Percentiles rank a stretch among this genome's conserved stretches.
Evolutionary conservation across 2,113 vertebrate species (phyloP).

Genomic region (Forbesichthys papilliferus): DNA sequence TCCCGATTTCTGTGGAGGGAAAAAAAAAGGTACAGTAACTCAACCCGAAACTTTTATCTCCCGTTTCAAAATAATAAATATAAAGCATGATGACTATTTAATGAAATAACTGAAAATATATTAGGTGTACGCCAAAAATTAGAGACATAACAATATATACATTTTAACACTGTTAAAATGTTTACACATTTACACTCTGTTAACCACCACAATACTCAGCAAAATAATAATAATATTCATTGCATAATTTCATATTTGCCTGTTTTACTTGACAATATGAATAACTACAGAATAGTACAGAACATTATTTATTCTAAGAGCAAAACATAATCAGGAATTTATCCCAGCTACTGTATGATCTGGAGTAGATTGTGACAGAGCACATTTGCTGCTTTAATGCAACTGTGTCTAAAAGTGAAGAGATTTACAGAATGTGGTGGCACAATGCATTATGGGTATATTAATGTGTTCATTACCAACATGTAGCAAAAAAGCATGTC

Average conservation of each 20-base stretch:
- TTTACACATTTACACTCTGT: too few relatives aligned
- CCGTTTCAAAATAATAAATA: background rate
- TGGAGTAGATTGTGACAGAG: background rate
- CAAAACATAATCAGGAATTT: conserved; percentile 8
- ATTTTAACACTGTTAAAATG: too few relatives aligned
- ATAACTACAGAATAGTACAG: too few relatives aligned
- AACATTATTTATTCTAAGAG: too few relatives aligned
- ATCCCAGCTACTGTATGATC: background rate
- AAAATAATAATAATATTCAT: too few relatives aligned
- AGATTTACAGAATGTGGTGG: conserved; percentile 38
- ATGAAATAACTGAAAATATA: background rate
- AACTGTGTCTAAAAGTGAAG: conserved; percentile 58
- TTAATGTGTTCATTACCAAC: background rate
- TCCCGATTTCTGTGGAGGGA: conserved; percentile 83
- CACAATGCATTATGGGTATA: background rate
- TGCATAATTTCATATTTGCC: too few relatives aligned
- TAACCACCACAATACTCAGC: too few relatives aligned
- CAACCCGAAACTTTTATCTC: background rate
- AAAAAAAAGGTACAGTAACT: background rate
- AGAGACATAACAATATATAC: too few relatives aligned
- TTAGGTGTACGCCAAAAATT: background rate
- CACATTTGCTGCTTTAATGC: background rate
- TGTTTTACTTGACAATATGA: too few relatives aligned
- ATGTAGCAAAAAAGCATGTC: conserved; percentile 41
- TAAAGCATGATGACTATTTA: background rate